Conservation (phyloP, 1,140 invertebrate species). For the Popillia japonica region DNA sequence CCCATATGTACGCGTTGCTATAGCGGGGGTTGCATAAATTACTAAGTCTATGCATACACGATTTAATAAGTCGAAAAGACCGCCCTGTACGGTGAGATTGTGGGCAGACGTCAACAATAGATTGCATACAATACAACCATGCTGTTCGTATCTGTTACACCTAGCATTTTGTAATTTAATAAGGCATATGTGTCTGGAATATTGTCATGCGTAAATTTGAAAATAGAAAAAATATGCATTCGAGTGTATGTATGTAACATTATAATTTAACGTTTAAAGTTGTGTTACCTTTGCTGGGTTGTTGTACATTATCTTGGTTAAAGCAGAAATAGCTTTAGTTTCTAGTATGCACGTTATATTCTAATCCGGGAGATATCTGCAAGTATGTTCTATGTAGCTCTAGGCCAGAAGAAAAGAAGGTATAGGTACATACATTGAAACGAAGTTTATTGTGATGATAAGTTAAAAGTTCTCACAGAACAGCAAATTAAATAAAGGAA, state of each 20-base stretch:
- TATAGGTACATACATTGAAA: too few species aligned
- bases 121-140: neutral
- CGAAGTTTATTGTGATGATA: too few species aligned
- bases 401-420: too few species aligned
- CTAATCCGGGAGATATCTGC: too few species aligned
- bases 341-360: too few species aligned
- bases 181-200: neutral
- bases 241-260: neutral
- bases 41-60: neutral
- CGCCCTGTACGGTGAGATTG: neutral
- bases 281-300: neutral
- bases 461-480: too few species aligned
- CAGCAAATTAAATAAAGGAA: too few species aligned
- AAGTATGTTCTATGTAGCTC: too few species aligned
- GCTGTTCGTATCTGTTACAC: neutral
- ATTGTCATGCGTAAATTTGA: neutral
- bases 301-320: too few species aligned
- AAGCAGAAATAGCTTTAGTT: too few species aligned
- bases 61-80: slow-evolving; percentile 10
- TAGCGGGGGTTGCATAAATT: slow-evolving; percentile 2
- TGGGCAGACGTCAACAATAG: slow-evolving; percentile 5
- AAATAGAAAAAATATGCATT: neutral
- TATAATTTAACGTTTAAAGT: neutral
- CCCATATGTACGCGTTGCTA: neutral
- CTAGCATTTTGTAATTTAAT: neutral